phyloP scores from a whole-genome alignment of 1,140 invertebrate species.

The Drosophila pallidifrons region DNA sequence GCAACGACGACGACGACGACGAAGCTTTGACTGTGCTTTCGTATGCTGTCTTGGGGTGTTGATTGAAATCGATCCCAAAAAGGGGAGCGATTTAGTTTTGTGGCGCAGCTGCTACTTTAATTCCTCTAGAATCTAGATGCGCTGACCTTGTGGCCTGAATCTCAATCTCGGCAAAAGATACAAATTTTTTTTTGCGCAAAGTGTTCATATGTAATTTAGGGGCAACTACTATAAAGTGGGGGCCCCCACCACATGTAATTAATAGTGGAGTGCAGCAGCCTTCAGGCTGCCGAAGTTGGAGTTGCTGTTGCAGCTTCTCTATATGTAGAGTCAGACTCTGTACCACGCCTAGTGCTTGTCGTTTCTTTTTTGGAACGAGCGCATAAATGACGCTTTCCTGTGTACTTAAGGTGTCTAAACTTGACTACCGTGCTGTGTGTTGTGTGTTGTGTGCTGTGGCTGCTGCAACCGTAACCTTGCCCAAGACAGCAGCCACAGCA shows the following conservation, averaged over 20 bases:
- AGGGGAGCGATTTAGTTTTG: neutral
- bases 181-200: conserved; percentile 7
- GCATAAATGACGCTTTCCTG: conserved; percentile 81
- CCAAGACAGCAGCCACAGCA: conserved; percentile 56
- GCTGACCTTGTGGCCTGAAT: conserved; percentile 55
- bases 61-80: conserved; percentile 74
- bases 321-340: neutral
- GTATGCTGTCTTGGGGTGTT: conserved; percentile 28
- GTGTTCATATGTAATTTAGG: conserved; percentile 54
- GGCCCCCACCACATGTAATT: conserved; percentile 58
- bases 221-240: conserved; percentile 47
- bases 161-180: conserved; percentile 46
- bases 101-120: conserved; percentile 23
- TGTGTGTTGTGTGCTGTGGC: neutral
- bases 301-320: too few species aligned
- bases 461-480: conserved; percentile 73
- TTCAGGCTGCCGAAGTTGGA: neutral
- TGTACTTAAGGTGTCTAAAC: conserved; percentile 82
- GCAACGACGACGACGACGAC: neutral
- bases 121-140: neutral
- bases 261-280: conserved; percentile 54
- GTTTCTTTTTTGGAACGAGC: conserved; percentile 73
- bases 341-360: conserved; percentile 74
- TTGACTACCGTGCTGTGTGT: conserved; percentile 70
- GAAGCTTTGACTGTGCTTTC: conserved; percentile 31